Evolutionary conservation across 2,113 vertebrate species (phyloP), one percentile per base, ranked within the genome.

Genomic region (Ploceus nigricollis): DNA sequence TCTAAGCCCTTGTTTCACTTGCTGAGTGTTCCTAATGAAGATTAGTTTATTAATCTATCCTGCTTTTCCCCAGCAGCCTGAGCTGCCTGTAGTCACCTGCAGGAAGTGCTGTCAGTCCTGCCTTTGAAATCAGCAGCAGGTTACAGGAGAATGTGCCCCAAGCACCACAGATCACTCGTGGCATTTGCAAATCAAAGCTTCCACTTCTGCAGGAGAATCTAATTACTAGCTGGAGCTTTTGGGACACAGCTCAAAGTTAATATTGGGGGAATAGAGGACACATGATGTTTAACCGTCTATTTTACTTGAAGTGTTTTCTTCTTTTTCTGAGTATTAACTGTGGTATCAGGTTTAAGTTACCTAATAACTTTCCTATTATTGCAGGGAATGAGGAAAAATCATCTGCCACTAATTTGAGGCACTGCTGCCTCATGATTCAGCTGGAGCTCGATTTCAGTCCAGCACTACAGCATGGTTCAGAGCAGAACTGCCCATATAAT

Each of bases 161-260:
- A 82, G 91, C 80, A 78, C 19, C 76, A 73, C 83, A 35, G 42
- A 91, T 40, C 89, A 86, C 89, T 92, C 2, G 4, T 53, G 89
- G 37, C 81, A 82, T 60, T 50, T 71, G 57, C 73, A 79, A 87
- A 82, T 71, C 65, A 84, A 83, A 83, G 91, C 78, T 77, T 61
- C 66, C 89, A n/a, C 50, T 84, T 66, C 77, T 91, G 65, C 69
- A 69, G 20, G 22, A 84, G 40, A 87, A 89, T 82, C 68, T 51
- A 56, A 89, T 87, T 87, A 82, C 69, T 15, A 22, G 64, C 80
- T 70, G 87, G 87, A 95, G 87, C 94, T 91, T 84, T 45, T 63
- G 91, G 69, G 94, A 95, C 40, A 40, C 28, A 79, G 66, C 89
- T 89, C 53, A 17, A 75, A 95, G 83, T 72, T 95, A 79, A 89